Base-by-base conservation (phyloP, 2,113 vertebrate genomes). In the Chionis minor region DNA sequence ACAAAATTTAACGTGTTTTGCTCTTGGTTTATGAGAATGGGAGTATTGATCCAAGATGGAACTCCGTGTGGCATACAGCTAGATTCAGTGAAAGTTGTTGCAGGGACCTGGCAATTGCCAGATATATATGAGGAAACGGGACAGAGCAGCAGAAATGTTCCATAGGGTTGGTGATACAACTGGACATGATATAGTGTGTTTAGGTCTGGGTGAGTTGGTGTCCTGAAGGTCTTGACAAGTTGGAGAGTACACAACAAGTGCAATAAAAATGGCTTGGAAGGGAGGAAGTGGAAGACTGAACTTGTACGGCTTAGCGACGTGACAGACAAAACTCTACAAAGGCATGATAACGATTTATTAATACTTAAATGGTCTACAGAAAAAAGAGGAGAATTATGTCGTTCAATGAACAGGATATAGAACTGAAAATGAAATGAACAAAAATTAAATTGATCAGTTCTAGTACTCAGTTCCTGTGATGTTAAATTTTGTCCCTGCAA, bases 171-270 rank as follows among this genome's bases (percentile, higher is more conserved):
- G 32, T 35, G 42, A 23, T 32, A 5, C 6, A 32, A 12, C 67
- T 42, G 23, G 30, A 40, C 30, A 27, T 30, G 8, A 16, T 58
- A 28, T 3, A 18, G 8, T 30, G 9, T 63, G n/a, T 72, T 86
- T 74, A 3, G 2, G 23, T 86, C 20, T 44, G 38, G 28, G 17
- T 0, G 0, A 85, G 15, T 84, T 79, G 33, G 15, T 30, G 18
- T 79, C 66, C 86, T 51, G 45, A 75, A 88, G 67, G 26, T 69
- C 49, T 82, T 81, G 66, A 49, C 35, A 56, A 61, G 30, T 52
- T 54, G 54, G 45, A 82, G n/a, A 40, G 8, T 35, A 59, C 17
- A 56, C 17, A 35, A 40, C 8, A 81, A 80, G 30, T 58, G 33
- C 62, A 47, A 20, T 44, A 49, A 72, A 75, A 82, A 32, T n/a